Evolutionary conservation across 2,113 vertebrate genomes (phyloP).

Genomic region (Cheirogaleus medius): DNA sequence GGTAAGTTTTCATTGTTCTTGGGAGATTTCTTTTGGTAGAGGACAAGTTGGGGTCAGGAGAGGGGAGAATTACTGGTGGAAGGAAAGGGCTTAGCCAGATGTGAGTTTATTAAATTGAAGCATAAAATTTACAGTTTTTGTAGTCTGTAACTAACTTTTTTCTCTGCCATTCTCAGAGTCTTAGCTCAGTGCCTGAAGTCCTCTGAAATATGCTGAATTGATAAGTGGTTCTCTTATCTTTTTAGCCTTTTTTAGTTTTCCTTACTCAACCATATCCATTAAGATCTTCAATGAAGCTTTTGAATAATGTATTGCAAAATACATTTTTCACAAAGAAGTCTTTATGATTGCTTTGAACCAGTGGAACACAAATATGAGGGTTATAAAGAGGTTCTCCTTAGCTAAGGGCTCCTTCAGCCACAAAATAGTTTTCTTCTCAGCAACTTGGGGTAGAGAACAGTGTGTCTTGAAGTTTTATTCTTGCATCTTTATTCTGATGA

Average conservation of each 20-base stretch:
- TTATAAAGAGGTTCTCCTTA: constrained; percentile 13
- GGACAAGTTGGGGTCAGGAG: background rate
- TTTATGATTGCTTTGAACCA: constrained; percentile 9
- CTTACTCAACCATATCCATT: background rate
- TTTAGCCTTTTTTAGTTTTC: background rate
- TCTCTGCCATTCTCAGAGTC: background rate
- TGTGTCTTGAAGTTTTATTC: background rate
- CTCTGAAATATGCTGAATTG: background rate
- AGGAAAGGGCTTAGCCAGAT: background rate
- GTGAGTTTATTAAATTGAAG: background rate
- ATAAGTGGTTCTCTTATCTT: background rate
- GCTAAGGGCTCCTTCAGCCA: background rate
- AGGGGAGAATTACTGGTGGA: background rate
- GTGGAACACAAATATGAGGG: background rate
- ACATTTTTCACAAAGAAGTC: constrained; percentile 43
- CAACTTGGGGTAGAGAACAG: background rate
- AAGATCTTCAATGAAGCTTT: constrained; percentile 46
- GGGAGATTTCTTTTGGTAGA: background rate
- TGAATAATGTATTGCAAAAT: constrained; percentile 49
- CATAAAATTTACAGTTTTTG: background rate
- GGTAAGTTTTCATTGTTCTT: constrained; percentile 17
- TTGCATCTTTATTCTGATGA: background rate
- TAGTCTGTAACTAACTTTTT: background rate
- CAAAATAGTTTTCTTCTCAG: background rate
- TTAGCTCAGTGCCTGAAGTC: background rate